These are phyloP conservation scores for Geotrypetes seraphini DNA, from an alignment of 2,797 vertebrate species.

Conservation along the genomic window DNA sequence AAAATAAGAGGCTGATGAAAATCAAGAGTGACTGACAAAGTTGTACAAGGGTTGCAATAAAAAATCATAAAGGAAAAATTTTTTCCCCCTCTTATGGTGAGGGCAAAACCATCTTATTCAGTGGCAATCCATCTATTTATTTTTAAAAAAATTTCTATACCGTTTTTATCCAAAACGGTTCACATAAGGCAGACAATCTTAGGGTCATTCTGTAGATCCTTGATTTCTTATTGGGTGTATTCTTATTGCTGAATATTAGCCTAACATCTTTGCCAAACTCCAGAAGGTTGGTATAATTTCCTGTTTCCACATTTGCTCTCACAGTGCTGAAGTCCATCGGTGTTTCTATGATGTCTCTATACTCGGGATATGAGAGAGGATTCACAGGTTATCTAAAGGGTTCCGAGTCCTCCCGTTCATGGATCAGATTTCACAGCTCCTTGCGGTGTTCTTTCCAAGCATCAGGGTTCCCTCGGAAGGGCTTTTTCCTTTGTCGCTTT, in stretches of 20 bases:
- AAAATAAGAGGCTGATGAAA: too few relatives aligned
- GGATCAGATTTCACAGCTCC: slow-evolving; percentile 78
- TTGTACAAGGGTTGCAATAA: too few relatives aligned
- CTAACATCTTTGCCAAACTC: slow-evolving; percentile 94
- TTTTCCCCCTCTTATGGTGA: too few relatives aligned
- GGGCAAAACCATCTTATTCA: too few relatives aligned
- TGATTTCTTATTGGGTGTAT: slow-evolving; percentile 97
- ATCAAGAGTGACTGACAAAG: too few relatives aligned
- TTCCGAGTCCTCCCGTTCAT: slow-evolving; percentile 76
- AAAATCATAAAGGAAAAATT: too few relatives aligned
- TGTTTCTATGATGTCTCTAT: slow-evolving; percentile 86
- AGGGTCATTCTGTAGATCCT: too few relatives aligned
- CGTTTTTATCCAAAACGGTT: too few relatives aligned
- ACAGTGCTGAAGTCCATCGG: slow-evolving; percentile 94
- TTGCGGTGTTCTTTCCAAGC: slow-evolving; percentile 77
- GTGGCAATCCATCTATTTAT: too few relatives aligned
- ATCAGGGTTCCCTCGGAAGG: slow-evolving; percentile 57
- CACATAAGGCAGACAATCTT: too few relatives aligned
- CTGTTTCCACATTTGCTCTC: slow-evolving; percentile 77
- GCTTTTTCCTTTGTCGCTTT: slow-evolving; percentile 55
- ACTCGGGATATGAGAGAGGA: slow-evolving; percentile 81
- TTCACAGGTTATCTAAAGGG: slow-evolving; percentile 86
- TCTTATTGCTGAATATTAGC: slow-evolving; percentile 93
- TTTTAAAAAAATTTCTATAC: too few relatives aligned
- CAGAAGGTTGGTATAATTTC: slow-evolving; percentile 84